phyloP scores from a whole-genome alignment of 2,113 vertebrate genomes.

The Burhinus oedicnemus region DNA sequence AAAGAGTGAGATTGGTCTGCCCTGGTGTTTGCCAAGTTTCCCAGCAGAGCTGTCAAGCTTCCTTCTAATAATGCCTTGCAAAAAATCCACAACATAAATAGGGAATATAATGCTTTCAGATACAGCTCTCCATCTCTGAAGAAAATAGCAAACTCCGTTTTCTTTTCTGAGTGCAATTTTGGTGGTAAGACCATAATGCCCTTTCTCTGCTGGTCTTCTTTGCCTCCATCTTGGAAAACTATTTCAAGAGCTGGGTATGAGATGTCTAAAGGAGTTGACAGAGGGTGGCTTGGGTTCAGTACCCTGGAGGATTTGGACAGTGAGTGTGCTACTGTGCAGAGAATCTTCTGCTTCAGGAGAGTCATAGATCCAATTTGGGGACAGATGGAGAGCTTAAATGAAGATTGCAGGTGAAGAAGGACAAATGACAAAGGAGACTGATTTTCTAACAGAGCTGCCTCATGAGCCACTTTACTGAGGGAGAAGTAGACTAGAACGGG shows the following conservation, averaged over 20 bases:
- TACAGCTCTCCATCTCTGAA: background rate
- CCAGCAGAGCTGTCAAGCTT: constrained; percentile 44
- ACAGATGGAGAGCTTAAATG: background rate
- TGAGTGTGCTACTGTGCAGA: background rate
- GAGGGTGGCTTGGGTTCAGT: background rate
- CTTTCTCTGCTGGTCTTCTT: background rate
- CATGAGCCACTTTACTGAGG: background rate
- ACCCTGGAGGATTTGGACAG: background rate
- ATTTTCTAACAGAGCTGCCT: background rate
- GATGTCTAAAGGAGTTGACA: background rate
- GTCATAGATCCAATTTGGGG: background rate
- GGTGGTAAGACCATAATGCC: background rate
- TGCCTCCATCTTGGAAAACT: background rate
- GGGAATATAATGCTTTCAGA: background rate
- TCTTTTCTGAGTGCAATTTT: background rate
- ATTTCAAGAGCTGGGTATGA: background rate
- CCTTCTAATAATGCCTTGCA: constrained; percentile 35
- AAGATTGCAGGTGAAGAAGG: background rate
- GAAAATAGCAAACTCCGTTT: background rate
- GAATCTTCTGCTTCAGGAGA: background rate
- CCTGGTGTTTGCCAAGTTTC: constrained; percentile 50
- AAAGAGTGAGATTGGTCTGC: constrained; percentile 20
- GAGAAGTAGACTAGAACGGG: background rate
- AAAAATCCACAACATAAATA: constrained; percentile 6
- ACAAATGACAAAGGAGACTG: background rate